A percentile compares a stretch with the other conserved stretches of the same genome.
Evolutionary conservation across 2,113 vertebrate species (phyloP).

Genomic region (Anthoscopus minutus): DNA sequence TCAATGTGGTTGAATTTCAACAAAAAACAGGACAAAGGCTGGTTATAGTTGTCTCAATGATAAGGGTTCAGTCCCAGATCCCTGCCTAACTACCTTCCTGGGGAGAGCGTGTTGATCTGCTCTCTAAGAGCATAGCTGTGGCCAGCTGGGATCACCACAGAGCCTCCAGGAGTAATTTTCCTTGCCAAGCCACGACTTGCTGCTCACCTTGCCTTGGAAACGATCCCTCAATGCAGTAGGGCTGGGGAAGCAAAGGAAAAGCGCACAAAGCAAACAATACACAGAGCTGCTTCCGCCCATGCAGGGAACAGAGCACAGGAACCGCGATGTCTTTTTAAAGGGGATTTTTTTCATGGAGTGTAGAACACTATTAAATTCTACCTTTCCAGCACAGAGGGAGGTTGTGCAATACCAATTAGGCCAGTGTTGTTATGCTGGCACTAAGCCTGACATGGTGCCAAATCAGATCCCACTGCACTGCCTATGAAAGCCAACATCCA

Average conservation of each 20-base stretch:
- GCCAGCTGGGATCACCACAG: background rate
- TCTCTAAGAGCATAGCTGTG: background rate
- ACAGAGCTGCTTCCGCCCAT: background rate
- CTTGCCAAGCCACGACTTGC: background rate
- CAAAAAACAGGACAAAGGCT: background rate
- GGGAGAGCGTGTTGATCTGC: background rate
- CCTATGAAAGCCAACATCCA: background rate
- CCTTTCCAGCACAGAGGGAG: background rate
- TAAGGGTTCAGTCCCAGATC: background rate
- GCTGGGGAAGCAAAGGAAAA: background rate
- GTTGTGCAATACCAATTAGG: background rate
- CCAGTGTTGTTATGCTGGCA: background rate
- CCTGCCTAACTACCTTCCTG: background rate
- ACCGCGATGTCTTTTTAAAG: fast-evolving
- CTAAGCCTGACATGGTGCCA: background rate
- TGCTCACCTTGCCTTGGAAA: background rate
- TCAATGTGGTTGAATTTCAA: background rate
- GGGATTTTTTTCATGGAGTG: background rate
- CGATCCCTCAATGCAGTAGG: fast-evolving
- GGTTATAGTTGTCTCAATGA: background rate
- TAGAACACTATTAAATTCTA: background rate
- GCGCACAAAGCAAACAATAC: background rate
- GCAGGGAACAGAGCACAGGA: fast-evolving
- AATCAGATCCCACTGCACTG: background rate
- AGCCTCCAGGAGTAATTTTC: background rate